A percentile compares a stretch with the other conserved stretches of the same genome.
Conservation (phyloP, 2,888 invertebrate genomes). For the Arctia plantaginis region DNA sequence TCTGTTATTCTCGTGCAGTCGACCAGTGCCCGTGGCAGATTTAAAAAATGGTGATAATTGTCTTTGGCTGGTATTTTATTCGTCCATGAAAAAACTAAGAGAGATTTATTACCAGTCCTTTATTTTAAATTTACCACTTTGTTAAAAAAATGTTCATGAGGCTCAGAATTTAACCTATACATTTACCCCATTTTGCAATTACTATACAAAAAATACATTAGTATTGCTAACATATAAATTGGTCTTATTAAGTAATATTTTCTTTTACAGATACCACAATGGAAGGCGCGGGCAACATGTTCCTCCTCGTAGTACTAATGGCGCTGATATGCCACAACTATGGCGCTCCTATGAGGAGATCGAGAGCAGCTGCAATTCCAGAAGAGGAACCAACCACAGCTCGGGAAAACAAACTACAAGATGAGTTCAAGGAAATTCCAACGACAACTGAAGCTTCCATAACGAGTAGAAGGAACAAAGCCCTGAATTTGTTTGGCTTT, state of each 20-base stretch:
- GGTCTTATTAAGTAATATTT: constrained; percentile 1
- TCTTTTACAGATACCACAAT: constrained; percentile 55
- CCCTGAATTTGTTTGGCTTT: constrained; percentile 83
- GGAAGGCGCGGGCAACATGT: constrained; percentile 64
- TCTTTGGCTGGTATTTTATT: constrained; percentile 19
- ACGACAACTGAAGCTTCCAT: constrained; percentile 67
- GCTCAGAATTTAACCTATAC: background rate
- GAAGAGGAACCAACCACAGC: constrained; percentile 58
- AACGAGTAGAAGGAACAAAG: constrained; percentile 80
- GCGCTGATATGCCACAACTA: constrained; percentile 62
- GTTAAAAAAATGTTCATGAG: background rate
- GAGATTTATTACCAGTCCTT: constrained; percentile 29
- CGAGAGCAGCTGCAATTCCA: constrained; percentile 66
- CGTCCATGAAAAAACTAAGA: constrained; percentile 21
- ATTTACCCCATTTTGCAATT: background rate
- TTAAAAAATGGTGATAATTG: constrained; percentile 41
- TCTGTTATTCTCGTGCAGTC: constrained; percentile 34
- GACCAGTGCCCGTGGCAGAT: constrained; percentile 20
- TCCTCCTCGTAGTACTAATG: constrained; percentile 66
- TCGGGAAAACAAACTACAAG: constrained; percentile 75
- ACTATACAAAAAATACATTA: too few species aligned
- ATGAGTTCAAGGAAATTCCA: constrained; percentile 72
- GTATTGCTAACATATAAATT: background rate
- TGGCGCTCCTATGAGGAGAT: constrained; percentile 74
- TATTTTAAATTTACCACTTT: constrained; percentile 15